Evolutionary conservation across 1,140 invertebrate species (phyloP).

Genomic region (Antheraea pernyi): DNA sequence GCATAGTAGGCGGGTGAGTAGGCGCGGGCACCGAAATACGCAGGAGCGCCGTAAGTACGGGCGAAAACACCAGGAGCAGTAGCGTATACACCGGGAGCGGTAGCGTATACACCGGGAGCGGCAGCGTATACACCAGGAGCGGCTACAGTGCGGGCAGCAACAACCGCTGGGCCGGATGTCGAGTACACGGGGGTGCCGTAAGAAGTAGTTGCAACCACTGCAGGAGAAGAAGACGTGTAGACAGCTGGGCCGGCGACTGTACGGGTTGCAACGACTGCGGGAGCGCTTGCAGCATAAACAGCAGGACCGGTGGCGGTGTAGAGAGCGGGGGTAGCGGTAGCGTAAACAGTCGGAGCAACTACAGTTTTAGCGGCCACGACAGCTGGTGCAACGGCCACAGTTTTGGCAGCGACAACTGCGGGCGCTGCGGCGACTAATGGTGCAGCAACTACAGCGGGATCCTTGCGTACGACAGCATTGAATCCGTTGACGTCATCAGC

Average conservation of each 20-base stretch:
- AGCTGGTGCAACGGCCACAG: slow-evolving; percentile 19
- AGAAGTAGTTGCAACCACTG: slow-evolving; percentile 25
- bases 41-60: slow-evolving; percentile 13
- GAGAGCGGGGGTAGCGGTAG: slow-evolving; percentile 11
- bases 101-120: too few relatives aligned
- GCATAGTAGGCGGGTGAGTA: not conserved
- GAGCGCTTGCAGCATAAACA: slow-evolving; percentile 18
- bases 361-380: slow-evolving; percentile 26
- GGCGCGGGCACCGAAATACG: slow-evolving; percentile 22
- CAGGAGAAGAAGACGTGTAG: slow-evolving; percentile 25
- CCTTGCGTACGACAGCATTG: too few relatives aligned
- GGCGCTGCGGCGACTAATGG: slow-evolving; percentile 67
- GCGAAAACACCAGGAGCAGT: not conserved
- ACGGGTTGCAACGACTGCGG: slow-evolving; percentile 25
- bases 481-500: slow-evolving; percentile 14
- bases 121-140: not conserved
- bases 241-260: slow-evolving; percentile 10
- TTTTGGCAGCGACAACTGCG: slow-evolving; percentile 30
- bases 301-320: slow-evolving; percentile 25
- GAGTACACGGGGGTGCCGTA: too few relatives aligned
- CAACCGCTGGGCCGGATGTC: too few relatives aligned
- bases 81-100: too few relatives aligned
- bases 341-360: slow-evolving; percentile 3
- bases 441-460: slow-evolving; percentile 51
- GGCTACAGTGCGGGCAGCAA: slow-evolving; percentile 16